These are phyloP conservation scores for Liasis olivaceus DNA, from an alignment of 2,797 vertebrate species.

Conservation along the genomic window DNA sequence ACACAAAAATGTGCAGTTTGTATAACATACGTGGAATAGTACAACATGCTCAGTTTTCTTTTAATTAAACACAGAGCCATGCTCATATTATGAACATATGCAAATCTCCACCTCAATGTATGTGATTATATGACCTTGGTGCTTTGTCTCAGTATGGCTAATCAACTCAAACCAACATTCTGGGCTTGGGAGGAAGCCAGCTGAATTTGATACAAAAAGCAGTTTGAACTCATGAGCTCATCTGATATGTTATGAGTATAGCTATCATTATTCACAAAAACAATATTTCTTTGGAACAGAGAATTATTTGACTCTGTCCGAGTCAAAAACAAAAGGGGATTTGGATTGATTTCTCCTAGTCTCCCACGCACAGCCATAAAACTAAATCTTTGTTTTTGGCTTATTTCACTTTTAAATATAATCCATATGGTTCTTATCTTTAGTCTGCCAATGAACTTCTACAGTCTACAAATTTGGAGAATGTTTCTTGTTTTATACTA, in stretches of 20 bases:
- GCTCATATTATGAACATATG: background rate
- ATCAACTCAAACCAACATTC: background rate
- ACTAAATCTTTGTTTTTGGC: conserved; percentile 6
- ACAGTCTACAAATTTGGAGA: conserved; percentile 10
- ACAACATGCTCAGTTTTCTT: background rate
- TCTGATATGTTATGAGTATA: background rate
- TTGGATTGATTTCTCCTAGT: conserved; percentile 26
- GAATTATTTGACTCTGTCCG: conserved; percentile 8
- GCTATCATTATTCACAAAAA: background rate
- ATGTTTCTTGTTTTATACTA: conserved; percentile 57
- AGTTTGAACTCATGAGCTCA: conserved; percentile 6
- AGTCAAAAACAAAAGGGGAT: conserved; percentile 26
- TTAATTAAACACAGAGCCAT: background rate
- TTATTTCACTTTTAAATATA: conserved; percentile 40
- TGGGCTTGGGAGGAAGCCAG: background rate
- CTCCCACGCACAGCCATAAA: conserved; percentile 4
- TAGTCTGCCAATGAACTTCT: background rate
- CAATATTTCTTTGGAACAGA: conserved; percentile 30
- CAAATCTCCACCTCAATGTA: background rate
- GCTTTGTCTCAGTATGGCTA: background rate
- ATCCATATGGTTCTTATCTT: conserved; percentile 43
- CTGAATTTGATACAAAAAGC: background rate
- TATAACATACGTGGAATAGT: background rate
- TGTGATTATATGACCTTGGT: background rate
- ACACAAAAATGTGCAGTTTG: background rate